These are phyloP conservation scores for Macrosteles quadrilineatus DNA, from an alignment of 1,140 invertebrate species.

Conservation along the genomic window DNA sequence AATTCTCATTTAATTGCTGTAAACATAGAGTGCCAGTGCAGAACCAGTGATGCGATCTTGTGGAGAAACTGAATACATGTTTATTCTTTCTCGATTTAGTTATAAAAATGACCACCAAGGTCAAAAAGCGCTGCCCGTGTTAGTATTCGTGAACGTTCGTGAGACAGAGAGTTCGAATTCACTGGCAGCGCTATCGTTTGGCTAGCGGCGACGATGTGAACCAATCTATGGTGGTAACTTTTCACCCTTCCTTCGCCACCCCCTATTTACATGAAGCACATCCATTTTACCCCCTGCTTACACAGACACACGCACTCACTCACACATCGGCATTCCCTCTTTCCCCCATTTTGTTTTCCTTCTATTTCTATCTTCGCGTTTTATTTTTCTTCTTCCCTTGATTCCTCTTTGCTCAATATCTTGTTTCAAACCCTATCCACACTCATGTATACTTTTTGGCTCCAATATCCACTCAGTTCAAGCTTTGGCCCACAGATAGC, in stretches of 20 bases:
- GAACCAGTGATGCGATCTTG: conserved; percentile 15
- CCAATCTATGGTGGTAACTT: conserved; percentile 27
- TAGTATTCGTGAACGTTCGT: background rate
- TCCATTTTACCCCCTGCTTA: background rate
- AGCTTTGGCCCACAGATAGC: conserved; percentile 6
- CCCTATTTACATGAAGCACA: background rate
- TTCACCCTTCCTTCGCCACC: conserved; percentile 16
- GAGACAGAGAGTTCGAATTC: background rate
- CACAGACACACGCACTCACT: no score
- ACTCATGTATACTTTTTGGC: no score
- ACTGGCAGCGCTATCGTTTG: conserved; percentile 16
- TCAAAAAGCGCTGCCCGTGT: background rate
- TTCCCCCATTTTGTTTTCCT: background rate
- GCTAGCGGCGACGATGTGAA: background rate
- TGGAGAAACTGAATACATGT: conserved; percentile 5
- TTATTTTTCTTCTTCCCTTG: no score
- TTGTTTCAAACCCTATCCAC: no score
- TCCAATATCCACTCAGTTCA: background rate
- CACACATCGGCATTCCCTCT: background rate
- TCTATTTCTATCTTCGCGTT: background rate
- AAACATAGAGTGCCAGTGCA: no score
- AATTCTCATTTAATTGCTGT: no score
- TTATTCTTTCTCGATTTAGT: background rate
- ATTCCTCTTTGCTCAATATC: no score
- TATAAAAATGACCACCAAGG: background rate